A percentile compares a stretch with the other conserved stretches of the same genome.
phyloP scores from a whole-genome alignment of 2,113 vertebrate genomes.

The Hippoglossus stenolepis region DNA sequence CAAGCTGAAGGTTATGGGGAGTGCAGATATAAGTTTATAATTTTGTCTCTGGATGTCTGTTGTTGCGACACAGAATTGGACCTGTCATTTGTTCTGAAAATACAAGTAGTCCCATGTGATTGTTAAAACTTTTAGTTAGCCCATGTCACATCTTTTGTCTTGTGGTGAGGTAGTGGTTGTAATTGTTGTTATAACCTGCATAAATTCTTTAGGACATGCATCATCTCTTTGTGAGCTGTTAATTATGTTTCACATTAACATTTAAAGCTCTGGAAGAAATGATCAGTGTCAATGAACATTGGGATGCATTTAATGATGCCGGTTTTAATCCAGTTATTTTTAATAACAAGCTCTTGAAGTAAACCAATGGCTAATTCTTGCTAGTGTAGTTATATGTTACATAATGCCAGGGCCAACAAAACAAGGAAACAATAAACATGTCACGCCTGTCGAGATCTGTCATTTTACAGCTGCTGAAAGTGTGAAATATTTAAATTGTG shows the following conservation, averaged over 20 bases:
- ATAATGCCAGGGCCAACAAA: neutral
- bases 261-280: neutral
- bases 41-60: constrained; percentile 19
- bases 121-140: constrained; percentile 19
- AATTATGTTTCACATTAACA: neutral
- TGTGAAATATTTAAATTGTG: neutral
- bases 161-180: neutral
- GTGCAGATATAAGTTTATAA: constrained; percentile 21
- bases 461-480: neutral
- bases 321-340: too few species aligned
- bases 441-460: neutral
- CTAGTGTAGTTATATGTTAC: neutral
- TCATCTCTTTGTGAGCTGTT: neutral
- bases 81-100: neutral
- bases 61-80: neutral
- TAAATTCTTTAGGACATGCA: constrained; percentile 1
- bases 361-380: neutral
- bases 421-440: neutral
- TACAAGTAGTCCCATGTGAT: constrained; percentile 11
- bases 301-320: too few species aligned
- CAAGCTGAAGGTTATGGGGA: constrained; percentile 30
- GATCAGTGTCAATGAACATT: neutral
- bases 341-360: neutral
- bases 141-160: constrained; percentile 6
- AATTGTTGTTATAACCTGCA: neutral